Base-by-base conservation (phyloP, 2,797 vertebrate genomes). In the Thamnophis elegans region DNA sequence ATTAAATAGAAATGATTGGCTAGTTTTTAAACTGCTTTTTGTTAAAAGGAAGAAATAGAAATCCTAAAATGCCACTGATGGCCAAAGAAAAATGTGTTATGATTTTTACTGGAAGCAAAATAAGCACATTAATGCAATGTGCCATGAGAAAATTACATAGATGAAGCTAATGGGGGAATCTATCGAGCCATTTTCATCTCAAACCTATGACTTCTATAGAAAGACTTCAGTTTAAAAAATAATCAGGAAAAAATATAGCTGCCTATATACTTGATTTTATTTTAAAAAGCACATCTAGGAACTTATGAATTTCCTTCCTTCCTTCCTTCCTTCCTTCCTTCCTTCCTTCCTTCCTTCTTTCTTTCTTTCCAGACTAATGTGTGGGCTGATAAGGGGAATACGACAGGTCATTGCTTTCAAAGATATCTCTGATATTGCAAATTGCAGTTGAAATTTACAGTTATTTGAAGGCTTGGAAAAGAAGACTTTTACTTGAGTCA, bases 21-120 rank as follows among this genome's bases (percentile, higher is more conserved):
- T 82, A 86, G 85, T 62, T 91, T 3, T 0, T 92, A 55, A 87
- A 91, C 4, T 28, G 1, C 55, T 89, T 91, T 91, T 94, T 87
- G n/a, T 73, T 73, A 8, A 2, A 65, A 16, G 6, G 87, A 90
- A 73, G 32, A 62, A 86, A 58, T 78, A 56, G 85, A 26, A 90
- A 47, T 90, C 22, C 28, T 90, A 87, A 90, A 87, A 86, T 60
- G 42, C 22, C 90, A 87, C 85, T 28, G 60, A 90, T 59, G 59
- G 89, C 18, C 85, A 90, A 78, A 78, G 89, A 78, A 90, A 78
- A 73, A 59, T 54, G 28, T 60, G 62, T 36, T 87, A 18, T 65
- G 58, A 62, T 89, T 92, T 78, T 90, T 36, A 58, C n/a, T 91
- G 88, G n/a, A 92, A 47, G 26, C 86, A 89, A 89, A 95, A 87